Evolutionary conservation across 2,113 vertebrate species (phyloP).

Genomic region (Numida meleagris): DNA sequence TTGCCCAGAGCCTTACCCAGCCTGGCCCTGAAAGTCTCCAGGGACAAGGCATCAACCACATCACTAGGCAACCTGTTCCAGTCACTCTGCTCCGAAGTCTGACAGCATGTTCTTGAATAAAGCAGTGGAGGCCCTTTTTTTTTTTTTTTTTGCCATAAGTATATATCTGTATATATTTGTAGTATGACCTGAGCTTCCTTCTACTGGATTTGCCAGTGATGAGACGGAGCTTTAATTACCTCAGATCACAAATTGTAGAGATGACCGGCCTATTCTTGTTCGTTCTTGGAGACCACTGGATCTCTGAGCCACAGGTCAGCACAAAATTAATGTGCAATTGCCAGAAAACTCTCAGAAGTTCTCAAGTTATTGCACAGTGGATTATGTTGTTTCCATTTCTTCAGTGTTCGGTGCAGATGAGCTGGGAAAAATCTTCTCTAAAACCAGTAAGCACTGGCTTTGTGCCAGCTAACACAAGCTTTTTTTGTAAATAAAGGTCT

Average conservation of each 20-base stretch:
- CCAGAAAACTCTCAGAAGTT: not conserved
- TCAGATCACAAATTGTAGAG: not conserved
- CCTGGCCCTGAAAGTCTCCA: not conserved
- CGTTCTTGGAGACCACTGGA: not conserved
- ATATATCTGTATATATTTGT: not conserved
- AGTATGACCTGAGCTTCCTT: not conserved
- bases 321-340: not conserved
- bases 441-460: not conserved
- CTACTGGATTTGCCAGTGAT: not conserved
- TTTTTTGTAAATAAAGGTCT: not conserved
- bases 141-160: not conserved
- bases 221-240: not conserved
- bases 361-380: not conserved
- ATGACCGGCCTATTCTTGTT: not conserved
- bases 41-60: too few relatives aligned
- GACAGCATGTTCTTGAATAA: not conserved
- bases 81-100: not conserved
- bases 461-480: not conserved
- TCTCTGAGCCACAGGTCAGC: not conserved
- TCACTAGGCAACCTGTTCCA: too few relatives aligned
- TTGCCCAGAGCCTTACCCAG: not conserved
- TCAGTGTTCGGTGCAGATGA: not conserved
- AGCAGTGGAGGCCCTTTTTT: not conserved
- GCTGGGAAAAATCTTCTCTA: conserved; percentile 14
- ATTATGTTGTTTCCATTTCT: not conserved